These are phyloP conservation scores for Hydropsyche betteni DNA, from an alignment of 2,888 invertebrate genomes.

Conservation along the genomic window DNA sequence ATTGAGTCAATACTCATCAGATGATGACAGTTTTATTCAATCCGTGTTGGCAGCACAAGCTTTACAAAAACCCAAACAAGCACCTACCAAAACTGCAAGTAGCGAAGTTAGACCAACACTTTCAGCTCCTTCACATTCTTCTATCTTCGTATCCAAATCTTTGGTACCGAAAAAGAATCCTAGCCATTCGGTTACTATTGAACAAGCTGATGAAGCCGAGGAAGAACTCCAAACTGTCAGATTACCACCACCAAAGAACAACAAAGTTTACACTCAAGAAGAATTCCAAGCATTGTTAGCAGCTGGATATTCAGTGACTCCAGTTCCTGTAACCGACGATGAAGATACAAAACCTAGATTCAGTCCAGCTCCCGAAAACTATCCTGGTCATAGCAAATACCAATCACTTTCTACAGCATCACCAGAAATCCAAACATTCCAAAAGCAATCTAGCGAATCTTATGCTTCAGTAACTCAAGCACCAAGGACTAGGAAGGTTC, in stretches of 20 bases:
- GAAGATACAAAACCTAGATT: conserved; percentile 47
- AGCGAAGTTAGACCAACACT: conserved; percentile 36
- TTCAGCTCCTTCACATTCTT: conserved; percentile 45
- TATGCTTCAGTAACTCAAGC: conserved; percentile 40
- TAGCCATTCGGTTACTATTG: conserved; percentile 35
- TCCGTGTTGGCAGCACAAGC: conserved; percentile 38
- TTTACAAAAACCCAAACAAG: conserved; percentile 42
- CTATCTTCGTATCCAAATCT: conserved; percentile 49
- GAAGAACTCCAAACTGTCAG: conserved; percentile 54
- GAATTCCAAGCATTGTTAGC: conserved; percentile 64
- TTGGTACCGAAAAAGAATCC: conserved; percentile 45
- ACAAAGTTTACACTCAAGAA: conserved; percentile 65
- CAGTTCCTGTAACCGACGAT: conserved; percentile 58
- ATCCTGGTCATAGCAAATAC: conserved; percentile 49
- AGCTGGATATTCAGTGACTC: conserved; percentile 65
- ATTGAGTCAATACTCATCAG: conserved; percentile 41
- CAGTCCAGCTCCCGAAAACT: conserved; percentile 49
- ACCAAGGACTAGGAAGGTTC: conserved; percentile 46
- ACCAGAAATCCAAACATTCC: conserved; percentile 35
- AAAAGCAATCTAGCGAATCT: conserved; percentile 45
- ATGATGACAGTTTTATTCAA: conserved; percentile 48
- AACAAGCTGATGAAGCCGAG: conserved; percentile 35
- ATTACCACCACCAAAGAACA: conserved; percentile 65
- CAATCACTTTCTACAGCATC: conserved; percentile 30
- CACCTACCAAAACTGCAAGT: conserved; percentile 37